Evolutionary conservation across 2,113 vertebrate species (phyloP), one percentile per base, ranked within the genome.

Genomic region (Burhinus oedicnemus): DNA sequence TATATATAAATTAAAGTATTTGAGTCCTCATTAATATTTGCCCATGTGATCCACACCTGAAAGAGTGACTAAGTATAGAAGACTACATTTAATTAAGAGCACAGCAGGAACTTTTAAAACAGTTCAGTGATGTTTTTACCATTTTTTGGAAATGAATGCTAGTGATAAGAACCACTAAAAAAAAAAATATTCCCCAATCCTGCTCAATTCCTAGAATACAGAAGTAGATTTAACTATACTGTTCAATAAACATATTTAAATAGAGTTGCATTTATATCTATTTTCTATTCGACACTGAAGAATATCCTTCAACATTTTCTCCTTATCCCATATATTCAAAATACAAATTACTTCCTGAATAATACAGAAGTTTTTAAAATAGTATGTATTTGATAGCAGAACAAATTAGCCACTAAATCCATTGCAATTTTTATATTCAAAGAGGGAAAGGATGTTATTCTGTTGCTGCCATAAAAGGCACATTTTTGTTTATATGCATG

Each of bases 21-120:
- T 58, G 27, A 85, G 65, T 81, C 44, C 29, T 69, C 49, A 78
- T 91, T 95, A 93, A 74, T n/a, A 74, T 40, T 54, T 26, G n/a
- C 29, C 74, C 47, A 47, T 27, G 52, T 57, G 62, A 86, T 42
- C 49, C 54, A 86, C 65, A 81, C n/a, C 52, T 91, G 70, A 72
- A 85, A 85, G 34, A 54, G 6, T 5, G 6, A 64, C 72, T 82
- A 81, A 83, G 62, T 87, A 80, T 58, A 84, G 52, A 79, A 57
- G 42, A 68, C 36, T n/a, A n/a, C 23, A 76, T 78, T 83, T 89
- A 68, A 96, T 91, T 88, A 96, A 85, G 54, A 88, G 40, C 36
- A 70, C 80, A 61, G 47, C 21, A 51, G 58, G 60, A 87, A 65
- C 29, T 51, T 88, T 74, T 58, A 52, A 55, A 82, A n/a, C 29